phyloP scores from a whole-genome alignment of 2,888 invertebrate species.

The Conomelus anceps region DNA sequence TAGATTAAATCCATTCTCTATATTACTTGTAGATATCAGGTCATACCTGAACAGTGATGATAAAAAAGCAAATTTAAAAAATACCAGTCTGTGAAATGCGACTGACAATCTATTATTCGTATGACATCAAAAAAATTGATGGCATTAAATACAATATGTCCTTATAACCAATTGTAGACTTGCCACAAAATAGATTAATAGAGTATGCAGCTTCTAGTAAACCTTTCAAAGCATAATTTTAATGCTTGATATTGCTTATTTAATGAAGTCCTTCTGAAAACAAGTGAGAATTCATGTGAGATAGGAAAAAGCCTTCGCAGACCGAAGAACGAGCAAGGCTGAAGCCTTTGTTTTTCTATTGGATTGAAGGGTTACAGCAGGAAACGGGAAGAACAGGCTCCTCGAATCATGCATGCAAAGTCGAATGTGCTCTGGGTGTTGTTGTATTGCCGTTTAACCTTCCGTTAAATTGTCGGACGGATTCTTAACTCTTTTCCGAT shows the following conservation, averaged over 20 bases:
- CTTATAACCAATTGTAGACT: too few relatives aligned
- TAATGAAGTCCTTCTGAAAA: neutral
- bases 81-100: too few relatives aligned
- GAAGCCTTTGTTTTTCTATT: neutral
- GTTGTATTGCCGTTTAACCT: neutral
- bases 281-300: neutral
- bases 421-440: neutral
- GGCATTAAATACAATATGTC: too few relatives aligned
- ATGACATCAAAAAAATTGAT: too few relatives aligned
- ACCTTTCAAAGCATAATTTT: neutral
- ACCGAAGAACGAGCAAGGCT: neutral
- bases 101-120: too few relatives aligned
- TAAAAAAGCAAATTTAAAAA: too few relatives aligned
- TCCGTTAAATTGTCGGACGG: neutral
- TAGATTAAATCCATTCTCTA: too few relatives aligned
- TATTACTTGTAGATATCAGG: too few relatives aligned
- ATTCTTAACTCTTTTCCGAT: neutral
- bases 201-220: too few relatives aligned
- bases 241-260: neutral
- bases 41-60: too few relatives aligned
- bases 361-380: neutral
- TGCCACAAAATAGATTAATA: too few relatives aligned
- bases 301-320: neutral
- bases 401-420: neutral
- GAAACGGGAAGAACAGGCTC: neutral